Evolutionary conservation across 2,113 vertebrate species (phyloP).

Genomic region (Ardeotis arabs): DNA sequence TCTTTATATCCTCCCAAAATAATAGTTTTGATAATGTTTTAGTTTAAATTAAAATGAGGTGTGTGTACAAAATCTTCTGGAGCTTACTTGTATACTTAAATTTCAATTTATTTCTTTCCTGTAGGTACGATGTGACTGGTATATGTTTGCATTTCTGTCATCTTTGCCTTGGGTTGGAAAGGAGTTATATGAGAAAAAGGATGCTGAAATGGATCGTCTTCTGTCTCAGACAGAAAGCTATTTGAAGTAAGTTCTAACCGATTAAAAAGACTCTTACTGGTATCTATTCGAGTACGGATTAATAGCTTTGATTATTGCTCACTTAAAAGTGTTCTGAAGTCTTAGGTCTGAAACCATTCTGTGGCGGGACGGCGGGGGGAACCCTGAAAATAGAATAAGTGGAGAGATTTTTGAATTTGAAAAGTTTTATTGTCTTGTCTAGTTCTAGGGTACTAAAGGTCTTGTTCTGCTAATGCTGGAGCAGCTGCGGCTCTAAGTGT

Average conservation of each 20-base stretch:
- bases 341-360: not conserved
- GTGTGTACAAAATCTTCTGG: not conserved
- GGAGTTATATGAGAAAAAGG: constrained; percentile 97
- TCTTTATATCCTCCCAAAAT: not conserved
- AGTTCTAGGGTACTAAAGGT: not conserved
- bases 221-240: constrained; percentile 93
- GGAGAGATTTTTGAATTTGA: not conserved
- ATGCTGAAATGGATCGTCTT: constrained; percentile 96
- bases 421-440: not conserved
- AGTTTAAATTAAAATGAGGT: not conserved
- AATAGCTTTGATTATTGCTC: not conserved
- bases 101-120: not conserved
- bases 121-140: constrained; percentile 97
- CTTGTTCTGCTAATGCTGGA: not conserved
- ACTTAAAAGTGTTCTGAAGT: not conserved
- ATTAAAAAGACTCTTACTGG: not conserved
- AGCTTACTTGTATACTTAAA: not conserved
- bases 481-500: not conserved
- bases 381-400: not conserved
- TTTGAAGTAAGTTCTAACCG: constrained; percentile 84
- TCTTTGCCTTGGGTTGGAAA: constrained; percentile 98
- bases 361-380: accelerated
- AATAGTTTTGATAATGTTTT: not conserved
- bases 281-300: not conserved
- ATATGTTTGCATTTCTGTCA: constrained; percentile 91